These are phyloP conservation scores for Xestoiulus laeticollis DNA, from an alignment of 2,888 invertebrate genomes.

Conservation along the genomic window DNA sequence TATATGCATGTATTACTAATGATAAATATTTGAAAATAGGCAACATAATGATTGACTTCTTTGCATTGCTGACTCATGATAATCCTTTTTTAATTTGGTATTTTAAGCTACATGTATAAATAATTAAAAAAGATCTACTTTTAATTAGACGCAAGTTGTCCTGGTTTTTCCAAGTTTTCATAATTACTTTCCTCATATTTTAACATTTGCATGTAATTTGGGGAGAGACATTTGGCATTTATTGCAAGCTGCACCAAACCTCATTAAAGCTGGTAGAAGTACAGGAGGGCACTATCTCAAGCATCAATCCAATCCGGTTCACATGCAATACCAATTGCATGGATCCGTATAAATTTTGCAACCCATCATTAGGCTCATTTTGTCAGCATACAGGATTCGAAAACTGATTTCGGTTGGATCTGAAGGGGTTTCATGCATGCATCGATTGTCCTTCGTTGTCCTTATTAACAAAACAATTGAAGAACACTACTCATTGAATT, in stretches of 20 bases:
- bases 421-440: background rate
- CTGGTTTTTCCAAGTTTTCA: background rate
- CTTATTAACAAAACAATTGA: background rate
- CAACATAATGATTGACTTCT: too few species aligned
- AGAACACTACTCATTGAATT: background rate
- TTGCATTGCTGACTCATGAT: too few species aligned
- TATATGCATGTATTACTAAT: too few species aligned
- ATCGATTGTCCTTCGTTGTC: conserved; percentile 1
- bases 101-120: background rate
- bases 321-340: too few species aligned
- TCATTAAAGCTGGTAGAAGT: too few species aligned
- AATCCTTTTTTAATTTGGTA: background rate
- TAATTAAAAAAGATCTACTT: background rate
- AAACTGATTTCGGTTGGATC: background rate
- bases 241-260: background rate
- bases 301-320: too few species aligned
- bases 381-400: background rate
- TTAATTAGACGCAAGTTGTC: background rate
- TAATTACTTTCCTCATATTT: background rate
- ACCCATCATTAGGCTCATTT: too few species aligned
- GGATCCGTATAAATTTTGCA: too few species aligned
- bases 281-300: too few species aligned
- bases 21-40: too few species aligned
- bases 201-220: background rate
- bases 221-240: background rate